phyloP scores from a whole-genome alignment of 2,113 vertebrate genomes.

The Bagarius yarrelli region DNA sequence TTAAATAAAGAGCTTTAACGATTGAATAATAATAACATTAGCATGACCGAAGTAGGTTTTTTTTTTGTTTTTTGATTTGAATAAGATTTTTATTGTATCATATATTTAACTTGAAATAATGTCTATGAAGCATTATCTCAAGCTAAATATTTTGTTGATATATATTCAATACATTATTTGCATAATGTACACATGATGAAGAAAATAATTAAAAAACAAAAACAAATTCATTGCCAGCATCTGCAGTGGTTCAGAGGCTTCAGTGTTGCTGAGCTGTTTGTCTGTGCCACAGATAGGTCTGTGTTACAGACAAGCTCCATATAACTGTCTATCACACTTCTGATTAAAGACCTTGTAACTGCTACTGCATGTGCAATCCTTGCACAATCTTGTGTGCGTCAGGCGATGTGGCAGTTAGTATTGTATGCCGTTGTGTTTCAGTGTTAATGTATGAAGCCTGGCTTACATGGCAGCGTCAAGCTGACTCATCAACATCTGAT shows the following conservation, averaged over 20 bases:
- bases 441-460: background rate
- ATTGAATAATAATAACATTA: background rate
- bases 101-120: no score
- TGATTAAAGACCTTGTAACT: slow-evolving; percentile 32
- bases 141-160: no score
- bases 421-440: slow-evolving; percentile 14
- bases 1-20: background rate
- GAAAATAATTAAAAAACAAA: background rate
- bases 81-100: no score
- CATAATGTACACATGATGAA: background rate
- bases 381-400: slow-evolving; percentile 18
- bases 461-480: background rate
- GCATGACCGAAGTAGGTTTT: background rate
- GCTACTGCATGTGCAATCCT: background rate
- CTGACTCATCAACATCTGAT: slow-evolving; percentile 4
- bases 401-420: slow-evolving; percentile 1
- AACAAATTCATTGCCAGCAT: slow-evolving; percentile 6
- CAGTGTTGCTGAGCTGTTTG: background rate
- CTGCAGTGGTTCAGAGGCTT: background rate
- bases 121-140: no score
- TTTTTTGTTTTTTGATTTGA: background rate
- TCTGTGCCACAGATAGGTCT: background rate
- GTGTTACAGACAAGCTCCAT: slow-evolving; percentile 20
- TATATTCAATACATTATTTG: background rate
- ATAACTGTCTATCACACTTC: slow-evolving; percentile 40